A percentile compares a stretch with the other conserved stretches of the same genome.
These are phyloP conservation scores for Tylochromis polylepis DNA, from an alignment of 2,113 vertebrate genomes.

Conservation along the genomic window DNA sequence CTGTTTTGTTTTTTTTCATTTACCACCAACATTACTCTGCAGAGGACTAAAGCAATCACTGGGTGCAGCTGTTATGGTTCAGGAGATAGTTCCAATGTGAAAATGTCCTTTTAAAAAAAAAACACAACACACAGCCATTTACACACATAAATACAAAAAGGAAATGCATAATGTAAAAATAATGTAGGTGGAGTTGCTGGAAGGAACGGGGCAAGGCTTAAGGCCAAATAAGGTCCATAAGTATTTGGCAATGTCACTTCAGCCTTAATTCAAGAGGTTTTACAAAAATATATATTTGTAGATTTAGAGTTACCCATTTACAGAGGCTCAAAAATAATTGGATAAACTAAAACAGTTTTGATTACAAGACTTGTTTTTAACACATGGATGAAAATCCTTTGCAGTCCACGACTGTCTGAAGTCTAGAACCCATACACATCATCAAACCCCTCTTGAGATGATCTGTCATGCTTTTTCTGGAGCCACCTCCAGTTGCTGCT, in stretches of 20 bases:
- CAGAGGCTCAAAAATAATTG: background rate
- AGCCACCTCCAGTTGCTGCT: background rate
- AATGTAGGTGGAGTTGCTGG: background rate
- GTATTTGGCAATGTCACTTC: background rate
- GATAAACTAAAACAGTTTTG: background rate
- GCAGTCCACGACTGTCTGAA: background rate
- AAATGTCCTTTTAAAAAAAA: background rate
- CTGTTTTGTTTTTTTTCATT: background rate
- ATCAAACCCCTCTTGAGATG: background rate
- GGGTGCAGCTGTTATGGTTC: background rate
- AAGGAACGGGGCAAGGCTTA: background rate
- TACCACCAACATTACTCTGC: background rate
- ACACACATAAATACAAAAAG: background rate
- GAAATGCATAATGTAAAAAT: background rate
- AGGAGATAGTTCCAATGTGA: background rate
- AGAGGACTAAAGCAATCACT: background rate
- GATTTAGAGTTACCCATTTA: background rate
- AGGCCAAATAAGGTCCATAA: background rate
- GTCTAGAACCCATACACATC: background rate
- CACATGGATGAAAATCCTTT: background rate
- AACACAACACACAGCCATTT: background rate
- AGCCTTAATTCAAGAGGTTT: background rate
- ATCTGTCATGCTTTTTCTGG: background rate
- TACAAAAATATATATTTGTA: background rate
- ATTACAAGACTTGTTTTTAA: background rate